Base-by-base conservation (phyloP, 2,797 vertebrate species). In the Botia kubotai region DNA sequence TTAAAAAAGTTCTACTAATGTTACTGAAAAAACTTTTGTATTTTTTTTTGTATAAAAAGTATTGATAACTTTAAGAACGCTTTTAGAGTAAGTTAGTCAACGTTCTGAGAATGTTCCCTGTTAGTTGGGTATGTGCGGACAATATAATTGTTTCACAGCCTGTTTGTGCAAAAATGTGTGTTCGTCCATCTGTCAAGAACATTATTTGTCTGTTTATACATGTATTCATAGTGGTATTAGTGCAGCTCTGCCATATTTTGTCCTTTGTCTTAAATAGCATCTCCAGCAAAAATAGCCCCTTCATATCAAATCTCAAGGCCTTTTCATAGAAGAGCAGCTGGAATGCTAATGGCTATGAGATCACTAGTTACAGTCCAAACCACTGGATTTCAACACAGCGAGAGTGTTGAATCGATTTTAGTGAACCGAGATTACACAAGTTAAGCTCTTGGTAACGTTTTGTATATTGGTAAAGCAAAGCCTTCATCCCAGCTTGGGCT, bases 371-470 rank as follows among this genome's bases (percentile, higher is more conserved):
- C 60, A 69, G 53, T 71, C 72, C 72, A 69, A 86, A 82, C 79
- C 63, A 1, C 58, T 74, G 65, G 53, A 65, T 77, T 79, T 83
- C 16, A 70, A 53, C 78, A 23, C 23, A 83, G 72, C 17, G 16
- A 66, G 60, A 70, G 75, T 76, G 72, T 57, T 82, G 75, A 83
- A 75, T 76, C 39, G 48, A 73, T 65, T 82, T 66, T 79, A 76
- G 60, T 36, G 26, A 69, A 79, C 67, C 46, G 17, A 82, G 71
- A 81, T 77, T 81, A 70, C 71, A 80, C 29, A 50, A 75, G 43
- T 75, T 58, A n/a, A 78, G 33, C 53, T 77, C 57, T 60, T 75
- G 75, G 68, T 83, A 72, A 67, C 62, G 81, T 80, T 75, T 68
- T 65, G 62, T 65, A 68, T 65, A 66, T 63, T 43, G 62, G 58